phyloP scores from a whole-genome alignment of 2,797 vertebrate genomes.

The Galaxias olidus region DNA sequence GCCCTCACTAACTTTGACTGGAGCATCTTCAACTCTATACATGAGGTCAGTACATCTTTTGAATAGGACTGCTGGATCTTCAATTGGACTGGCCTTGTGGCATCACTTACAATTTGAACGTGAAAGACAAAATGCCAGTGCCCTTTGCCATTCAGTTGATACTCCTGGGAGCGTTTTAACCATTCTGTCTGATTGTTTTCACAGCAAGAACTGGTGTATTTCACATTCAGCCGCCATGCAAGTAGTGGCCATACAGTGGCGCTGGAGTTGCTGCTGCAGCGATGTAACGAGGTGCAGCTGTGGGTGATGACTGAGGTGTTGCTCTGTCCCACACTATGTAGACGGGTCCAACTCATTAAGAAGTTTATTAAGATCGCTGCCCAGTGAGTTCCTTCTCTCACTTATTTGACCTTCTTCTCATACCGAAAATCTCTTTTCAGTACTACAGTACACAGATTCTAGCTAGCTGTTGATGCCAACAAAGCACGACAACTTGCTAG shows the following conservation, averaged over 20 bases:
- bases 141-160: too few relatives aligned
- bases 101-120: background rate
- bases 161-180: too few relatives aligned
- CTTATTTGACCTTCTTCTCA: background rate
- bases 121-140: too few relatives aligned
- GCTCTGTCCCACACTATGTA: conserved; percentile 87
- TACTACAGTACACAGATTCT: too few relatives aligned
- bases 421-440: background rate
- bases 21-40: conserved; percentile 89
- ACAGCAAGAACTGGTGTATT: conserved; percentile 97
- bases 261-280: conserved; percentile 90
- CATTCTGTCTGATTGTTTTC: conserved; percentile 26
- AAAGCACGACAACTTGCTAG: background rate
- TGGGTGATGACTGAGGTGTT: conserved; percentile 97
- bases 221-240: conserved; percentile 89
- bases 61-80: background rate
- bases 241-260: conserved; percentile 81
- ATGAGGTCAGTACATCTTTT: conserved; percentile 78
- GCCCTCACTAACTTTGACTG: conserved; percentile 94
- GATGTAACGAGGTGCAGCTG: conserved; percentile 94
- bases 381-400: conserved; percentile 82
- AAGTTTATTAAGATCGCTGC: conserved; percentile 98
- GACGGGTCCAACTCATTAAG: conserved; percentile 96
- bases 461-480: background rate
- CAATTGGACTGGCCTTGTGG: background rate